A percentile compares a stretch with the other conserved stretches of the same genome.
Conservation (phyloP, 2,113 vertebrate species). For the Brachyhypopomus gauderio region DNA sequence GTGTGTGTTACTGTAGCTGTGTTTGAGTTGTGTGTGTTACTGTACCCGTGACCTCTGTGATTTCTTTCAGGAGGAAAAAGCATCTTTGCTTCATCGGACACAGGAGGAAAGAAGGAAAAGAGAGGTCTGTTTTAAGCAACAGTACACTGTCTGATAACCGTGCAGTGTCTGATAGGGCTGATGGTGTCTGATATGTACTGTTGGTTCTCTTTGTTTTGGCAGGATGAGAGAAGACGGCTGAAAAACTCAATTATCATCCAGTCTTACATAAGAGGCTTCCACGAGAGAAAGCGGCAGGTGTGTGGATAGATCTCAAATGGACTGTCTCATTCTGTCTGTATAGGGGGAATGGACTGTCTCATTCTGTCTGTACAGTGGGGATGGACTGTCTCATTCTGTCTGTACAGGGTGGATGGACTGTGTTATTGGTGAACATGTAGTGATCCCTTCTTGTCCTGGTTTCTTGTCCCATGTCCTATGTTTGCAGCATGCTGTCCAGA, state of each 20-base stretch:
- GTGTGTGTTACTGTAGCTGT: no score
- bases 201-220: not conserved
- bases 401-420: no score
- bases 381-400: no score
- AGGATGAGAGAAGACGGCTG: conserved; percentile 93
- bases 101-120: conserved; percentile 96
- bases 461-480: not conserved
- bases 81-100: conserved; percentile 94
- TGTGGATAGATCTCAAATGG: conserved; percentile 36
- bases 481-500: conserved; percentile 86
- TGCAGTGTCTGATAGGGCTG: not conserved
- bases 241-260: conserved; percentile 97
- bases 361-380: no score
- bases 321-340: no score
- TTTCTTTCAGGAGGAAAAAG: conserved; percentile 88
- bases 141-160: no score
- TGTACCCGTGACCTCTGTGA: no score
- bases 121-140: conserved; percentile 82
- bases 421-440: not conserved
- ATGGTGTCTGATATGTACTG: not conserved
- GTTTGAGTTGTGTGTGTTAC: no score
- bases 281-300: conserved; percentile 93
- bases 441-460: not conserved
- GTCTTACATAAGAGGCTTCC: conserved; percentile 92
- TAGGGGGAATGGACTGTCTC: no score